Evolutionary conservation across 2,888 invertebrate species (phyloP).

Genomic region (Meandrusa payeni): DNA sequence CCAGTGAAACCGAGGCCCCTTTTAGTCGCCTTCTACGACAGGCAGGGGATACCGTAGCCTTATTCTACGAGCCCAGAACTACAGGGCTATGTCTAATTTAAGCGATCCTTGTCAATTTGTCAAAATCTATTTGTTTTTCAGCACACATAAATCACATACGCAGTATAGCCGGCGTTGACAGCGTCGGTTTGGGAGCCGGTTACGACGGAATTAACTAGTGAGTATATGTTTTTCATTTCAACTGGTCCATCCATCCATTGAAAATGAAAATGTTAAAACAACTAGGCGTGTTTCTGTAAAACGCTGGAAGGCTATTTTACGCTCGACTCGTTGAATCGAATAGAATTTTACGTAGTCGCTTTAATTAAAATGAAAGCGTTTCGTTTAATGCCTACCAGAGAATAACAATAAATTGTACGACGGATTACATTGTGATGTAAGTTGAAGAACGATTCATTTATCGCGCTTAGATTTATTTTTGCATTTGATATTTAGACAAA

Average conservation of each 20-base stretch:
- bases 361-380: constrained; percentile 14
- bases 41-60: too few relatives aligned
- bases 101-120: too few relatives aligned
- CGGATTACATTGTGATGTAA: constrained; percentile 1
- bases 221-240: constrained; percentile 68
- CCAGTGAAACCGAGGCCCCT: too few relatives aligned
- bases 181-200: constrained; percentile 93
- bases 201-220: constrained; percentile 95
- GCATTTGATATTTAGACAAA: neutral
- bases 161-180: constrained; percentile 91
- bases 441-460: neutral
- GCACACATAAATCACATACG: constrained; percentile 95
- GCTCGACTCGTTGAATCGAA: constrained; percentile 8
- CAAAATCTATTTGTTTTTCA: constrained; percentile 62
- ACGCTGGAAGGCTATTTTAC: constrained; percentile 8
- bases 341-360: constrained; percentile 10
- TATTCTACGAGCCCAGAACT: too few relatives aligned
- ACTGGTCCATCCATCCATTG: constrained; percentile 9
- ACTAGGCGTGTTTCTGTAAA: constrained; percentile 7
- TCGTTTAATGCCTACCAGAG: constrained; percentile 9
- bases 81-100: too few relatives aligned
- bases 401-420: constrained; percentile 5
- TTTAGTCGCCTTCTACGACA: too few relatives aligned
- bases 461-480: neutral
- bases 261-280: constrained; percentile 9